phyloP scores from a whole-genome alignment of 2,888 invertebrate genomes.

The Leuctra nigra region DNA sequence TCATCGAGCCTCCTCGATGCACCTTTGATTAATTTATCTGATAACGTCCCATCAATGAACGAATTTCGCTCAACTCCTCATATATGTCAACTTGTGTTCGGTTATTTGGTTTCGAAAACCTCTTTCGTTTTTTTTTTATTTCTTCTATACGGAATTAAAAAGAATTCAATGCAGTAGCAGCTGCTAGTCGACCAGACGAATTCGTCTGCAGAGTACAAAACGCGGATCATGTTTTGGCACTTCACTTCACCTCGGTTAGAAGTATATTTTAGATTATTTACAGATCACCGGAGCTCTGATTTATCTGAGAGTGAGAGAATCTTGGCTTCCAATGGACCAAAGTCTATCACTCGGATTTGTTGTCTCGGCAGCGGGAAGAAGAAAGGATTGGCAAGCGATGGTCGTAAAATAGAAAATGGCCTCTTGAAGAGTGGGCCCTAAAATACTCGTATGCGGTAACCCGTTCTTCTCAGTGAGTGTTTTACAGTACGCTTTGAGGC shows the following conservation, averaged over 20 bases:
- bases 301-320: no score
- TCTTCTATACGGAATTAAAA: background rate
- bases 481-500: no score
- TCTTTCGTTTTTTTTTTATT: background rate
- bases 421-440: conserved; percentile 11
- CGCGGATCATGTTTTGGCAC: background rate
- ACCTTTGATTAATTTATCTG: conserved; percentile 10
- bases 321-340: no score
- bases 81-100: conserved; percentile 7
- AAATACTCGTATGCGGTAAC: conserved; percentile 9
- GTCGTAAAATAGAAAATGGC: conserved; percentile 22
- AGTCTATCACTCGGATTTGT: no score
- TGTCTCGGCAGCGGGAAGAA: conserved; percentile 4
- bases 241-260: background rate
- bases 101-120: conserved; percentile 1
- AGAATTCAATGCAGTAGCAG: background rate
- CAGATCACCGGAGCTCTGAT: background rate
- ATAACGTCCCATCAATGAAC: conserved; percentile 2
- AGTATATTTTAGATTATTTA: background rate
- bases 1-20: conserved; percentile 3
- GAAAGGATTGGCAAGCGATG: conserved; percentile 20
- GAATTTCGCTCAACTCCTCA: conserved; percentile 5
- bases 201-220: no score
- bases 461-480: background rate
- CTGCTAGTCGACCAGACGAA: background rate